Evolutionary conservation across 2,113 vertebrate genomes (phyloP).

Genomic region (Leiothrix lutea): DNA sequence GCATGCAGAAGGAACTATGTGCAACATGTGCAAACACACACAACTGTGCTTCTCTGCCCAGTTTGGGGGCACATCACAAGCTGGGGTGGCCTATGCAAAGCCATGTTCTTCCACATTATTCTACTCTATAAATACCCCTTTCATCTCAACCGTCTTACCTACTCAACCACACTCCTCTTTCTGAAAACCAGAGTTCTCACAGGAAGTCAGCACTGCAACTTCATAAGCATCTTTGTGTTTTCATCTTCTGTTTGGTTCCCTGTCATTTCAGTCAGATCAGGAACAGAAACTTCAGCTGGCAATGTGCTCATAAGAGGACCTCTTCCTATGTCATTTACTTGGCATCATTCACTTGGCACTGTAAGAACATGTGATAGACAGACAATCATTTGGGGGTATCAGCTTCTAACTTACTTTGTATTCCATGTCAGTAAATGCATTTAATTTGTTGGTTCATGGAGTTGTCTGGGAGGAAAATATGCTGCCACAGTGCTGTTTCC

Average conservation of each 20-base stretch:
- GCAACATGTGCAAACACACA: fast-evolving
- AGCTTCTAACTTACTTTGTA: neutral
- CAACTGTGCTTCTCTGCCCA: neutral
- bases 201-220: neutral
- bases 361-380: neutral
- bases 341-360: slow-evolving; percentile 18
- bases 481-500: neutral
- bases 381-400: neutral
- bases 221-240: neutral
- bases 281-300: neutral
- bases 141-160: neutral
- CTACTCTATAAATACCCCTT: neutral
- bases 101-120: fast-evolving
- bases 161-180: neutral
- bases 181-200: neutral
- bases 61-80: neutral
- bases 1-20: neutral
- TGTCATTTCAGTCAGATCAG: neutral
- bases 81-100: neutral
- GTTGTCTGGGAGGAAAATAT: neutral
- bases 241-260: neutral
- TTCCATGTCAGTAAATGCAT: neutral
- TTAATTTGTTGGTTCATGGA: neutral
- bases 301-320: neutral
- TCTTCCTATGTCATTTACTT: slow-evolving; percentile 21